A percentile compares a stretch with the other conserved stretches of the same genome.
These are phyloP conservation scores for Menura novaehollandiae DNA, from an alignment of 2,113 vertebrate species.

Conservation along the genomic window DNA sequence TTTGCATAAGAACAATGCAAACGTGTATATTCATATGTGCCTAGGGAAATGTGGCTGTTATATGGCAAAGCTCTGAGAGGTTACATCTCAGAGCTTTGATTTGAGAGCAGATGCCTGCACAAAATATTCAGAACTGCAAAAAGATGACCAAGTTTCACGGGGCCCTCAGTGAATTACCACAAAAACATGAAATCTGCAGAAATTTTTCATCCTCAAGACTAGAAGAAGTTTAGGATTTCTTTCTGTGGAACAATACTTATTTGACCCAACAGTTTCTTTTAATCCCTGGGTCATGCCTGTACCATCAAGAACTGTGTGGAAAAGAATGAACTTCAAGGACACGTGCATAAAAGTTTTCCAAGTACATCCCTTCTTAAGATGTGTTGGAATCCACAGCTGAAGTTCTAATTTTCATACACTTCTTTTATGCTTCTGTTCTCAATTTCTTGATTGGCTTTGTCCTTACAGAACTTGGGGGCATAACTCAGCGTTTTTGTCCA, in stretches of 20 bases:
- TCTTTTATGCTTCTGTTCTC: background rate
- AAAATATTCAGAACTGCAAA: background rate
- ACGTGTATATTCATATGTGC: rapidly evolving
- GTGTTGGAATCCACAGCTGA: background rate
- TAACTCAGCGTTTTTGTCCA: background rate
- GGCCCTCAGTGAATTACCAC: background rate
- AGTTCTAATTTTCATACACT: background rate
- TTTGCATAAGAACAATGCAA: background rate
- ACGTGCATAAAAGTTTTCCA: background rate
- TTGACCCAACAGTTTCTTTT: background rate
- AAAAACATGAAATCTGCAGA: background rate
- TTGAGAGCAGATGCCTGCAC: background rate
- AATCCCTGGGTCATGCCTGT: background rate
- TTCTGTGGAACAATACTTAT: background rate
- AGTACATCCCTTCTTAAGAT: background rate
- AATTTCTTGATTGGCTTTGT: background rate
- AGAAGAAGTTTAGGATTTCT: background rate
- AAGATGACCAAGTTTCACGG: rapidly evolving
- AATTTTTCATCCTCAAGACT: background rate
- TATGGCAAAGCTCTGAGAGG: background rate
- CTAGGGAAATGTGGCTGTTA: background rate
- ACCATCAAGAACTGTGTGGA: background rate
- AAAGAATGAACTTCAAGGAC: background rate
- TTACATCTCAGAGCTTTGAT: background rate
- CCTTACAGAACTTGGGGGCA: background rate